Evolutionary conservation across 2,888 invertebrate species (phyloP), one percentile per base, ranked within the genome.

Genomic region (Hyalella azteca): DNA sequence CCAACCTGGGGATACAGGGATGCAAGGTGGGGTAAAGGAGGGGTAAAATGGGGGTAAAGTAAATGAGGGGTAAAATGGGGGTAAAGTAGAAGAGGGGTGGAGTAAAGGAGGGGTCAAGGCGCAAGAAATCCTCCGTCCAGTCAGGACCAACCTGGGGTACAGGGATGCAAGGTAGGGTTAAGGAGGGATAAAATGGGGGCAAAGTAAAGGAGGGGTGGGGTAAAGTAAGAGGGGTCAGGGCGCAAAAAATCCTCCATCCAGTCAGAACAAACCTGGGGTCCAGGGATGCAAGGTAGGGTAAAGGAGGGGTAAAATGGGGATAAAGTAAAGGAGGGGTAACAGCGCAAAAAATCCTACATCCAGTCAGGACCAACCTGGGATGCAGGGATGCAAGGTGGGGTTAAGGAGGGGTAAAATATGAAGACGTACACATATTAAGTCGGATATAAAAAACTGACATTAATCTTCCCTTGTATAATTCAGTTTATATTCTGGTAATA

Each of bases 181-280:
- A 50, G 2, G n/a, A 22, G 50, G 50, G 15, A n/a, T 15, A 5
- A 15, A 5, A 50, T n/a, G n/a, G n/a, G n/a, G n/a, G n/a, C n/a
- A n/a, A n/a, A n/a, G n/a, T n/a, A n/a, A n/a, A n/a, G n/a, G n/a
- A n/a, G n/a, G n/a, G n/a, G n/a, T n/a, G n/a, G n/a, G n/a, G n/a
- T n/a, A n/a, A n/a, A n/a, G n/a, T n/a, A n/a, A n/a, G n/a, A n/a
- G n/a, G n/a, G n/a, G 82, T 88, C 88, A 79, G 87, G 86, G 48
- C 87, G 86, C 78, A 89, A 85, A 84, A 89, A 89, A 79, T 89
- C 89, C 83, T 87, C 85, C 82, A 89, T 86, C 89, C 89, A 89
- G 79, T 86, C 86, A 26, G 79, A 50, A 54, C 41, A 48, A 2
- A 81, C 81, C 84, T 84, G 79, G 9, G n/a, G 60, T 26, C 48